Base-by-base conservation (phyloP, 1,140 invertebrate species). In the Achatina immaculata region DNA sequence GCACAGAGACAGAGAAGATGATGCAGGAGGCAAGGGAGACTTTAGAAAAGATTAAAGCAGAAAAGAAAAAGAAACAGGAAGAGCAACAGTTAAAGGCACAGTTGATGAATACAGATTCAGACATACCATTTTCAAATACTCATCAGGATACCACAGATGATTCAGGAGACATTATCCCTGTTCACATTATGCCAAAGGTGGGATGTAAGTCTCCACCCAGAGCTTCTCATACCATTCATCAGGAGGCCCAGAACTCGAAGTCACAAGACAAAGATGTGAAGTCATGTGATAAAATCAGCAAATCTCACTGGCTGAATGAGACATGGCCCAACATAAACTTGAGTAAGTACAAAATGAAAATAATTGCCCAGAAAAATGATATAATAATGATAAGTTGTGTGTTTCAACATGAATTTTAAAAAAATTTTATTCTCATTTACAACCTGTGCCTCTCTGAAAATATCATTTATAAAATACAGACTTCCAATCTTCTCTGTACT, bases 91-190 rank as follows among this genome's bases (percentile, higher is more conserved):
- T 28, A 7, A 55, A 45, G 42, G 58, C 72, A 51, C 19, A 38
- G 34, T 66, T 48, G 43, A 55, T 2, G 19, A 62, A 68, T 21
- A 40, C 45, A 28, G 45, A 36, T 31, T 51, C 78, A 78, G n/a
- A 62, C 19, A 38, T 21, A 66, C 24, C 34, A 55, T 14, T 78
- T 40, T n/a, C 38, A 42, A 34, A 38, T 28, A 42, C 19, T 78
- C 38, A 40, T 71, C 24, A 71, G 73, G 58, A 78, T 58, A 28
- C 62, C 19, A 81, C 83, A 9, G 81, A 81, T 31, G 85, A 87
- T 69, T 68, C 80, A 85, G 86, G 86, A 78, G 86, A 87, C 71
- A 85, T 87, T 78, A 86, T 87, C 78, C 86, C 86, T 71, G 86
- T 87, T 3, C 69, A 82, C 43, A 83, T 87, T 77, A 58, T 87